Conservation (phyloP, 2,888 invertebrate species). For the Pheosia tremula region DNA sequence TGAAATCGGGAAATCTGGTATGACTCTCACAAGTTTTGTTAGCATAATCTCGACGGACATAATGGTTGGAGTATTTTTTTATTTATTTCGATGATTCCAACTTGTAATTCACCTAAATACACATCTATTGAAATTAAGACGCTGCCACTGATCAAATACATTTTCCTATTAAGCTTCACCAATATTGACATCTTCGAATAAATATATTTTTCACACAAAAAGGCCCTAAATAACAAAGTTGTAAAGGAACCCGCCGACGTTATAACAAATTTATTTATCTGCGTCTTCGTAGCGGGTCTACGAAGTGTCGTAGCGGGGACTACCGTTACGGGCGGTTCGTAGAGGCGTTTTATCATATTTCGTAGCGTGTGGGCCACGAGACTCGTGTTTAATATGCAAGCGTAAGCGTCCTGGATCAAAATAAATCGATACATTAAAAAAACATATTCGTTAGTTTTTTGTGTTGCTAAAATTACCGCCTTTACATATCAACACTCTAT, state of each 20-base stretch:
- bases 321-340: slow-evolving; percentile 26
- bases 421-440: no score
- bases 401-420: neutral
- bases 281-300: slow-evolving; percentile 29
- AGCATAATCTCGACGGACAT: no score
- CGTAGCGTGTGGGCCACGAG: neutral
- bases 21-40: no score
- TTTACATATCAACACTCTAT: no score
- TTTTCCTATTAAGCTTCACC: neutral
- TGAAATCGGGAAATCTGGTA: no score
- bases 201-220: slow-evolving; percentile 26
- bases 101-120: no score
- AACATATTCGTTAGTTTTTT: no score
- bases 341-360: slow-evolving; percentile 12
- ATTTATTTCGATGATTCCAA: no score
- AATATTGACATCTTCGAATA: slow-evolving; percentile 20
- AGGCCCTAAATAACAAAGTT: slow-evolving; percentile 23
- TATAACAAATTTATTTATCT: slow-evolving; percentile 13
- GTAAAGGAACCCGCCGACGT: slow-evolving; percentile 11
- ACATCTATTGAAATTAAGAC: no score
- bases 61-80: no score
- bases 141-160: no score
- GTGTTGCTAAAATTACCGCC: no score
- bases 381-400: neutral
- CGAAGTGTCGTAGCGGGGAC: slow-evolving; percentile 24